phyloP scores from a whole-genome alignment of 1,140 invertebrate genomes.

The Oncopodura yosiiana region DNA sequence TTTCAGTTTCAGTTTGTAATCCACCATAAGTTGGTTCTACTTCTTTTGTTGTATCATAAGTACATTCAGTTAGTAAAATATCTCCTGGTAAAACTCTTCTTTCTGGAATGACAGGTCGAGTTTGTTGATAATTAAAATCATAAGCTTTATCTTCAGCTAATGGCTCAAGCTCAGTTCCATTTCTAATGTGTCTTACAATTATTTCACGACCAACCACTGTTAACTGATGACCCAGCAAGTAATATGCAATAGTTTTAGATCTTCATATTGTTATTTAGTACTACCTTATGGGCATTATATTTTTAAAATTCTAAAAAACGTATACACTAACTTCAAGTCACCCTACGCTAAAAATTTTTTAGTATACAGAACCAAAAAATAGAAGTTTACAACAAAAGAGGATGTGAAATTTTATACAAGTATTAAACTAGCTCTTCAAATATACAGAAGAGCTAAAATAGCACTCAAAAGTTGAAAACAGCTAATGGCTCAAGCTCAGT shows the following conservation, averaged over 20 bases:
- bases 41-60: conserved; percentile 5
- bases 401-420: too few species aligned
- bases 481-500: conserved; percentile 62
- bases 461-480: conserved; percentile 37
- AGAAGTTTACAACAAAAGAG: too few species aligned
- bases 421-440: too few species aligned
- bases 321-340: too few species aligned
- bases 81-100: conserved; percentile 9
- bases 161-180: conserved; percentile 59
- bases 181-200: conserved; percentile 63
- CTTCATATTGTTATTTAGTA: too few species aligned
- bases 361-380: too few species aligned
- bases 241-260: too few species aligned
- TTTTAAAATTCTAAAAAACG: too few species aligned
- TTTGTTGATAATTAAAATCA: conserved; percentile 9
- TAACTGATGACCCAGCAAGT: too few species aligned
- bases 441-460: too few species aligned
- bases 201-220: conserved; percentile 66
- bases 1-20: conserved; percentile 70
- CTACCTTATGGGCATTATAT: too few species aligned
- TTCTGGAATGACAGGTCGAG: conserved; percentile 1
- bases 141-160: conserved; percentile 44
- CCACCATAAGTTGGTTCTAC: conserved; percentile 46
- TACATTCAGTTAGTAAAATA: conserved; percentile 13
- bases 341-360: too few species aligned